phyloP scores from a whole-genome alignment of 2,888 invertebrate species.

The Andrena praecox region DNA sequence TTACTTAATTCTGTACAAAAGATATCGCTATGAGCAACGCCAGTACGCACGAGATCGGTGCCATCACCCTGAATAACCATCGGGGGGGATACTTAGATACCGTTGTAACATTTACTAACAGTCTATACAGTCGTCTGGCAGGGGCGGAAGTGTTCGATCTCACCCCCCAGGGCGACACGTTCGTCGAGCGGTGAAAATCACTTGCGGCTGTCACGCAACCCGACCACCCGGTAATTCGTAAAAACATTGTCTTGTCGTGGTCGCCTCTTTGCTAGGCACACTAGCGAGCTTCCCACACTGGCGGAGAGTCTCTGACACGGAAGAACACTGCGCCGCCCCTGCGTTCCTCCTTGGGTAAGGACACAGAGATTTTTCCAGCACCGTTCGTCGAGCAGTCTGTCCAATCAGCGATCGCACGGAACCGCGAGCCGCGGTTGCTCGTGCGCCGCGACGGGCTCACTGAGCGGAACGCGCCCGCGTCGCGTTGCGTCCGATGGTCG shows the following conservation, averaged over 20 bases:
- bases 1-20: conserved; percentile 71
- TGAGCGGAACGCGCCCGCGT: conserved; percentile 44
- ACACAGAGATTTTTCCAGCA: conserved; percentile 16
- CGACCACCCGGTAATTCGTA: conserved; percentile 44
- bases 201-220: conserved; percentile 11
- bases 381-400: conserved; percentile 24
- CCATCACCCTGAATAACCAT: conserved; percentile 30
- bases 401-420: conserved; percentile 1
- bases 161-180: not conserved
- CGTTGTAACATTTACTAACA: conserved; percentile 67
- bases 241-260: conserved; percentile 4
- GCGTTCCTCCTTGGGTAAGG: not conserved
- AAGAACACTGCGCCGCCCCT: not conserved
- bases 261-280: not conserved
- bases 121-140: conserved; percentile 46
- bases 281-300: not conserved
- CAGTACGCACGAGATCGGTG: conserved; percentile 51
- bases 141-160: conserved; percentile 16
- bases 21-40: conserved; percentile 69
- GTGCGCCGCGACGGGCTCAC: conserved; percentile 41
- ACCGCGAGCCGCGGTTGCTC: conserved; percentile 4
- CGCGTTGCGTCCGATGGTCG: conserved; percentile 56
- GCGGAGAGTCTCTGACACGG: not conserved
- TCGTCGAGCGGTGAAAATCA: conserved; percentile 17
- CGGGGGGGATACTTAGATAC: conserved; percentile 58